Evolutionary conservation across 2,113 vertebrate genomes (phyloP).

Genomic region (Scolopax mira): DNA sequence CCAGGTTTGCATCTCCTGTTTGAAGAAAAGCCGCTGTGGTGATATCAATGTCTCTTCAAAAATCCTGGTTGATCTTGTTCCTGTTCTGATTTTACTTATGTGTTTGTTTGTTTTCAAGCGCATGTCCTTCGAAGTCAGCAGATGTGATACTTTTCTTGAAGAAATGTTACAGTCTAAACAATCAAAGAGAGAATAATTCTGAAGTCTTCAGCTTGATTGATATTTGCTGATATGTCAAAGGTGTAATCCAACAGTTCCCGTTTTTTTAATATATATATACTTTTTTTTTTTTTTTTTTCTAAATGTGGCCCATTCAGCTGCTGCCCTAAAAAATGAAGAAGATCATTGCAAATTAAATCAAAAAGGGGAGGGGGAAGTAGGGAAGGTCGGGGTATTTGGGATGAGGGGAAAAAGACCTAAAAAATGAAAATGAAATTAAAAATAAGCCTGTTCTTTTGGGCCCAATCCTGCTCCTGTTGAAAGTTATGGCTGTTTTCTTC

Average conservation of each 20-base stretch:
- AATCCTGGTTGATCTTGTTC: slow-evolving; percentile 75
- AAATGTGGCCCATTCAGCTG: slow-evolving; percentile 89
- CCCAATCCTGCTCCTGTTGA: slow-evolving; percentile 63
- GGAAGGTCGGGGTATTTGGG: slow-evolving; percentile 14
- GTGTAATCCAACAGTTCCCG: slow-evolving; percentile 82
- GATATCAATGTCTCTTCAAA: slow-evolving; percentile 78
- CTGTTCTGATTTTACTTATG: slow-evolving; percentile 70
- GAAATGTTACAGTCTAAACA: slow-evolving; percentile 83
- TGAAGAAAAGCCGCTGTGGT: slow-evolving; percentile 75
- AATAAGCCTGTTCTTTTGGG: slow-evolving; percentile 53
- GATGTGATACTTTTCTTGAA: slow-evolving; percentile 82
- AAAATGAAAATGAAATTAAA: slow-evolving; percentile 45
- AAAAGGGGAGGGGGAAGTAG: slow-evolving; percentile 20
- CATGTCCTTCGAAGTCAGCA: slow-evolving; percentile 78
- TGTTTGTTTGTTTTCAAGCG: slow-evolving; percentile 66
- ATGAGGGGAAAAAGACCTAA: slow-evolving; percentile 45
- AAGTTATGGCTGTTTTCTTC: slow-evolving; percentile 42
- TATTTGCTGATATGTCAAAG: slow-evolving; percentile 86
- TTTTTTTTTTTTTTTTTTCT: slow-evolving; percentile 66
- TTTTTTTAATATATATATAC: slow-evolving; percentile 66
- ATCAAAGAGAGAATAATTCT: slow-evolving; percentile 79
- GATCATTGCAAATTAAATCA: slow-evolving; percentile 74
- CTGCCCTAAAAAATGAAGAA: slow-evolving; percentile 86
- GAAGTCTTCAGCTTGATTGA: slow-evolving; percentile 84
- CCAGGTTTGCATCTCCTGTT: slow-evolving; percentile 75